Evolutionary conservation across 2,888 invertebrate species (phyloP), one percentile per base, ranked within the genome.

Genomic region (Poecilus cupreus): DNA sequence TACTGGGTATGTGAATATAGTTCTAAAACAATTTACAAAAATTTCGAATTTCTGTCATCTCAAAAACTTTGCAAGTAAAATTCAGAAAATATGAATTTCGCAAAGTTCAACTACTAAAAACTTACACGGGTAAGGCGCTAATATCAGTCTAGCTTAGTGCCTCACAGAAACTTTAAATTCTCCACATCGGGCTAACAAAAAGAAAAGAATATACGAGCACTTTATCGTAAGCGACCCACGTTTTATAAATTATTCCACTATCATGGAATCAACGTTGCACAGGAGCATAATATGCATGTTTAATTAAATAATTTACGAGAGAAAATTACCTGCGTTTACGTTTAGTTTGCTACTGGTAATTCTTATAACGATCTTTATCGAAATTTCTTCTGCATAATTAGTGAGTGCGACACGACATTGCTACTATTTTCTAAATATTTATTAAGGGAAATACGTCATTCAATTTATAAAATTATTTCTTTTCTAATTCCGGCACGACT

Each of bases 221-320:
- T 26, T 26, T 54, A 54, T 11, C 22, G 18, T 43, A 22, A 54
- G 10, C 60, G 13, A 22, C n/a, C 4, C 60, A 60, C 24, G 60
- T 60, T 68, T 18, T 11, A 37, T 68, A 68, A 68, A 37, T 68
- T 68, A 68, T 68, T 32, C 16, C 8, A 37, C 11, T 68, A 68
- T 68, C 64, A 37, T 13, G 10, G 18, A 10, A 68, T 68, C 64
- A 18, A 18, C 64, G 64, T 32, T 68, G 64, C 64, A 68, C 64
- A 32, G 13, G 6, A 18, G 37, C 64, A 5, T 68, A 68, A 68
- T 68, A 68, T 68, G 64, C 64, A 68, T 68, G 64, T 68, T 68
- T 68, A 68, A 68, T 68, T 68, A 37, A 68, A 68, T 32, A 68
- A 68, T 68, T 68, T 68, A 68, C 37, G 37, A 11, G 37, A 11